Conservation (phyloP, 2,888 invertebrate species). For the Spodoptera littoralis region DNA sequence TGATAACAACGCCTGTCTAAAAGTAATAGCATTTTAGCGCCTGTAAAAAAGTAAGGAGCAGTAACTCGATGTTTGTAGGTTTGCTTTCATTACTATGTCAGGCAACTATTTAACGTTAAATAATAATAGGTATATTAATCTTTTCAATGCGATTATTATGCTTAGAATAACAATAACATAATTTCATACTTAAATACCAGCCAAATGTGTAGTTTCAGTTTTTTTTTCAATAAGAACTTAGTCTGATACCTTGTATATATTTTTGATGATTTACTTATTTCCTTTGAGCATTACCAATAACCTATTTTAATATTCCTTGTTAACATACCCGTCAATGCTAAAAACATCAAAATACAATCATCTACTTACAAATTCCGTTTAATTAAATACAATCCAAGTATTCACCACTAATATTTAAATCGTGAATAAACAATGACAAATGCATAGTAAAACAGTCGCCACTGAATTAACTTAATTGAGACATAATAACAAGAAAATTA, state of each 20-base stretch:
- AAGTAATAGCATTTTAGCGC: slow-evolving; percentile 45
- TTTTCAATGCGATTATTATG: too few relatives aligned
- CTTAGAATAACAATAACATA: too few relatives aligned
- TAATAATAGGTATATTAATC: too few relatives aligned
- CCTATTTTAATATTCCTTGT: too few relatives aligned
- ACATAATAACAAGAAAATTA: slow-evolving; percentile 56
- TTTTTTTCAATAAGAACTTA: too few relatives aligned
- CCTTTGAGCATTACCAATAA: too few relatives aligned
- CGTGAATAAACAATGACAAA: slow-evolving; percentile 37
- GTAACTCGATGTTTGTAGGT: slow-evolving; percentile 39
- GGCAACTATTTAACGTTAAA: neutral
- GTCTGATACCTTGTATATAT: too few relatives aligned
- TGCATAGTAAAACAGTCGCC: slow-evolving; percentile 27
- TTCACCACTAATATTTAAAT: slow-evolving; percentile 28
- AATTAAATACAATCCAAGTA: neutral
- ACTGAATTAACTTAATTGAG: slow-evolving; percentile 60
- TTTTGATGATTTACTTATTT: too few relatives aligned
- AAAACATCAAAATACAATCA: neutral
- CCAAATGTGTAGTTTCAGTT: too few relatives aligned
- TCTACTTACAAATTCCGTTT: neutral
- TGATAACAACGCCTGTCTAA: slow-evolving; percentile 38
- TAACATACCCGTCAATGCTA: too few relatives aligned
- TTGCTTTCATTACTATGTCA: slow-evolving; percentile 26
- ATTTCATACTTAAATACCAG: too few relatives aligned
- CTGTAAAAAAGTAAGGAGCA: slow-evolving; percentile 38